Conservation (phyloP, 2,888 invertebrate genomes). For the Thera obeliscata region DNA sequence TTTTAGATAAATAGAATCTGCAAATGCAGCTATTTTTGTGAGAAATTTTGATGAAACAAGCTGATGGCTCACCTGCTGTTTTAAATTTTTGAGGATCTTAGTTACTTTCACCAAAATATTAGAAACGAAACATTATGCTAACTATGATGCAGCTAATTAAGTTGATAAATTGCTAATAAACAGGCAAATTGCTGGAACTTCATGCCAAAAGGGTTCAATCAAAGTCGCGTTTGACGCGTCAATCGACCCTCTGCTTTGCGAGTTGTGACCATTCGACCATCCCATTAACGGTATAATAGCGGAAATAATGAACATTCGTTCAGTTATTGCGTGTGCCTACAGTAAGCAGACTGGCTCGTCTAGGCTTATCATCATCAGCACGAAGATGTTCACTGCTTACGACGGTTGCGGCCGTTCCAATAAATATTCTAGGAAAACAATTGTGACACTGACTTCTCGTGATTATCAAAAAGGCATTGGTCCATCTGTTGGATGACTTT, state of each 20-base stretch:
- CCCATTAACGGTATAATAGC: constrained; percentile 46
- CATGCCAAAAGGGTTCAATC: constrained; percentile 20
- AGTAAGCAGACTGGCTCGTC: constrained; percentile 9
- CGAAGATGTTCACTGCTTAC: no score
- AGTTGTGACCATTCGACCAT: constrained; percentile 45
- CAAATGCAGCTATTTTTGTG: no score
- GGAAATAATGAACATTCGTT: constrained; percentile 45
- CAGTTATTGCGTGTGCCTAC: constrained; percentile 12
- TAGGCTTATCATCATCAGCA: neutral
- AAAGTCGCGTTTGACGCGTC: constrained; percentile 24
- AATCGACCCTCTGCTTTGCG: constrained; percentile 44
- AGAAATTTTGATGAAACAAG: no score
- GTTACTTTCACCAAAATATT: no score
- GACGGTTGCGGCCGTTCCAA: no score
- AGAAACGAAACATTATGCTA: neutral
- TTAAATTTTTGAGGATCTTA: no score
- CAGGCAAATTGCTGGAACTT: constrained; percentile 16
- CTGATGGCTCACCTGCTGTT: no score
- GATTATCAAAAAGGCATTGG: no score
- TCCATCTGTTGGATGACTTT: no score
- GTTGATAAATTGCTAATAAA: constrained; percentile 13
- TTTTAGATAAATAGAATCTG: no score
- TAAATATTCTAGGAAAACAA: no score
- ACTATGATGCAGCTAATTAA: neutral
- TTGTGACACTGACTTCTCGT: no score